Base-by-base conservation (phyloP, 2,113 vertebrate species). In the Gorsachius goisagi region DNA sequence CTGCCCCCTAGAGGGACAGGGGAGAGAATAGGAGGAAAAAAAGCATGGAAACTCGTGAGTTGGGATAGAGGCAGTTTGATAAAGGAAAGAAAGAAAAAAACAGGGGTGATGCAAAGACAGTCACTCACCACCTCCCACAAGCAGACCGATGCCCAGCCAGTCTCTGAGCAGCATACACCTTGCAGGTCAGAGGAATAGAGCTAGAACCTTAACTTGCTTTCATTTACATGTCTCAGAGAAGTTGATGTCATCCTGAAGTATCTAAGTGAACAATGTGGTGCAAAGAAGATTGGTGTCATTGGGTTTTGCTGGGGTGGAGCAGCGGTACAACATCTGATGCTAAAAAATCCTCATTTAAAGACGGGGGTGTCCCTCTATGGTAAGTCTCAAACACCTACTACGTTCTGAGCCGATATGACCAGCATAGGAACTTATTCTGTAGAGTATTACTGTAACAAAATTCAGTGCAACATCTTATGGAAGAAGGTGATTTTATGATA, bases 271-370 rank as follows among this genome's bases (percentile, higher is more conserved):
- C 97, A 98, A 16, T 99, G 98, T 39, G 97, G 98, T 3, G 98
- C 89, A 5, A 98, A 97, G 93, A 98, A 80, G 45, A 94, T 99
- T 2, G 99, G 98, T n/a, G 96, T 97, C 3, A 95, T 99, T 90
- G 99, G 99, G 23, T 99, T 99, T 97, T 99, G 99, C 97, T 99
- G 99, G 99, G 99, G 99, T 39, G 99, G 99, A 53, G 47, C 95
- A 9, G 99, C 98, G 32, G 98, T 98, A 37, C 99, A 99, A 90
- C 98, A 99, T 35, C 33, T 99, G 68, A 98, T 98, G 92, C 92
- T 98, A 66, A 97, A 97, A 21, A 99, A 99, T 87, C 96, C 98
- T 16, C 98, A 99, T 50, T 45, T 99, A 82, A 98, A 97, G 95
- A 97, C 98, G 0, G 99, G 98, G 9, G 99, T 99, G 37, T 99